phyloP scores from a whole-genome alignment of 2,113 vertebrate genomes.

The Nycticryphes semicollaris region DNA sequence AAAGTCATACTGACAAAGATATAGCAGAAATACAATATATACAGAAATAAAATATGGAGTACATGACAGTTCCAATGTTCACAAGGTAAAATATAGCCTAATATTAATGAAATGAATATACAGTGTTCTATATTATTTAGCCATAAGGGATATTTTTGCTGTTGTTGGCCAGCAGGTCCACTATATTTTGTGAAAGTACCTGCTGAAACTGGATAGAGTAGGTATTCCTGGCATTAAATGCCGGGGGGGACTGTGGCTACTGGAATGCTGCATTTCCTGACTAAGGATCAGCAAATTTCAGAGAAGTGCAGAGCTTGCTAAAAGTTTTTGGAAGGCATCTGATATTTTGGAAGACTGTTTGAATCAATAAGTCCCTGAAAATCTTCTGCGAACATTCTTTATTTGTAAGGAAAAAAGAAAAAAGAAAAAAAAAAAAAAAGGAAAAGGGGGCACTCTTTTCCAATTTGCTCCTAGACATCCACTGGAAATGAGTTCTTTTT shows the following conservation, averaged over 20 bases:
- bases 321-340: not conserved
- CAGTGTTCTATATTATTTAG: not conserved
- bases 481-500: not conserved
- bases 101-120: not conserved
- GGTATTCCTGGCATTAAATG: not conserved
- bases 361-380: not conserved
- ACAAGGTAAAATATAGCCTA: not conserved
- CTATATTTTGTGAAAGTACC: not conserved
- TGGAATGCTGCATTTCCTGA: not conserved
- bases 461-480: not conserved
- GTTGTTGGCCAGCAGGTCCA: not conserved
- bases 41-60: not conserved
- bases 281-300: not conserved
- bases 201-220: not conserved
- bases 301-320: not conserved
- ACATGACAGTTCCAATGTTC: not conserved
- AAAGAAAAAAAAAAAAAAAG: too few relatives aligned
- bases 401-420: not conserved
- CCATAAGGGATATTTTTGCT: not conserved
- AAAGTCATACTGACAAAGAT: not conserved
- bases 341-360: not conserved
- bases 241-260: not conserved
- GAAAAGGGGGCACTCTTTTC: not conserved
- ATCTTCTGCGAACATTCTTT: not conserved
- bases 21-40: not conserved